These are phyloP conservation scores for Pseudococcus longispinus DNA, from an alignment of 2,888 invertebrate species.

Conservation along the genomic window DNA sequence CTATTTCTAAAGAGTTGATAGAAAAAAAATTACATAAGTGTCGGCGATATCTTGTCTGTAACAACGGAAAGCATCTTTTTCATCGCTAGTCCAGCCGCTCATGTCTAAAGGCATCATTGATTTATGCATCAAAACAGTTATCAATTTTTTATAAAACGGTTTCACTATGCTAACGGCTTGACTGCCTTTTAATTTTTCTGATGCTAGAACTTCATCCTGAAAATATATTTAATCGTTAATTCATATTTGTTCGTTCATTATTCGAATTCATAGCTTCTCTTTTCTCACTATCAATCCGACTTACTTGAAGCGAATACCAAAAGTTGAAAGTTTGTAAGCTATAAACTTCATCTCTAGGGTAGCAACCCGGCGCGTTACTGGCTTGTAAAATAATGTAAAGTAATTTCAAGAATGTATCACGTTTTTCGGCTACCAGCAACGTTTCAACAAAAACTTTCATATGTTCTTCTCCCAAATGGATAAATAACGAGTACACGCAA, in stretches of 20 bases:
- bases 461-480: constrained; percentile 69
- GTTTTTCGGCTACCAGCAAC: constrained; percentile 65
- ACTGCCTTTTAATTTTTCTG: constrained; percentile 44
- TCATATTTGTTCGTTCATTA: background rate
- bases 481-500: constrained; percentile 73
- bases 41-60: constrained; percentile 87
- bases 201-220: constrained; percentile 58
- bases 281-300: constrained; percentile 56
- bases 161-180: constrained; percentile 56
- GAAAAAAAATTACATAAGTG: constrained; percentile 70
- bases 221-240: background rate
- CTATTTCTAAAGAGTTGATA: background rate
- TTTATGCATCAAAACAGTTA: constrained; percentile 79
- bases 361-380: constrained; percentile 81
- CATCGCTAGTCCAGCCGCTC: constrained; percentile 75
- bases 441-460: constrained; percentile 67
- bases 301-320: constrained; percentile 89
- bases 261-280: background rate
- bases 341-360: constrained; percentile 85
- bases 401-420: constrained; percentile 69
- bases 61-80: constrained; percentile 84
- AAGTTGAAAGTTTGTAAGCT: constrained; percentile 87
- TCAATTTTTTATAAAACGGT: constrained; percentile 80
- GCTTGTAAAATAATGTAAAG: constrained; percentile 79
- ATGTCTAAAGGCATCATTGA: constrained; percentile 75